Evolutionary conservation across 2,888 invertebrate genomes (phyloP).

Genomic region (Callyntrura sp.): DNA sequence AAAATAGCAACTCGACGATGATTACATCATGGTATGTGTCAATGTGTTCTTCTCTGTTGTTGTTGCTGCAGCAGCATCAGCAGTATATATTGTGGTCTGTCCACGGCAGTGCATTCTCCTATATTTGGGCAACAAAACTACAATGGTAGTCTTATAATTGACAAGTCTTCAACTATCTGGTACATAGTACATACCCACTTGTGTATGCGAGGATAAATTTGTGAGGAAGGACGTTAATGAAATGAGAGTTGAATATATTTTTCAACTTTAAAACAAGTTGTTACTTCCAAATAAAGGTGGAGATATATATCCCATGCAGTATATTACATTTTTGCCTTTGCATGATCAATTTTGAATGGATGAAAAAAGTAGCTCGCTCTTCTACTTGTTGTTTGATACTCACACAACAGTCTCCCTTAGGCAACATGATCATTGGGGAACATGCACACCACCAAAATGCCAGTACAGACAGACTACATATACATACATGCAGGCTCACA

Average conservation of each 20-base stretch:
- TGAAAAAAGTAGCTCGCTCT: conserved; percentile 28
- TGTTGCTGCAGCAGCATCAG: neutral
- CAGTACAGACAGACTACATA: too few relatives aligned
- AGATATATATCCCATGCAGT: neutral
- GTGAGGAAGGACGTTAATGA: neutral
- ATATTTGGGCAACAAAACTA: conserved; percentile 69
- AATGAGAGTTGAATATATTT: conserved; percentile 16
- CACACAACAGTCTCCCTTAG: conserved; percentile 3
- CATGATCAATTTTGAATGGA: conserved; percentile 13
- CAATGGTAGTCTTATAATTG: conserved; percentile 60
- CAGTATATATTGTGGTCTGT: neutral
- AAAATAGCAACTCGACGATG: conserved; percentile 15
- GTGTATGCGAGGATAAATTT: neutral
- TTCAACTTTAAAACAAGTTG: conserved; percentile 61
- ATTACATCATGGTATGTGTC: conserved; percentile 2
- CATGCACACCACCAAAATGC: too few relatives aligned
- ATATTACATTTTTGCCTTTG: conserved; percentile 19
- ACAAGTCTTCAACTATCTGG: conserved; percentile 70
- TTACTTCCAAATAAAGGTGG: conserved; percentile 76
- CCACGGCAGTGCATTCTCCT: conserved; percentile 32
- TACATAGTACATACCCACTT: neutral
- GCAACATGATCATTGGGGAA: too few relatives aligned
- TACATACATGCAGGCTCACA: too few relatives aligned
- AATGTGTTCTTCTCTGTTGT: neutral
- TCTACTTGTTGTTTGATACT: neutral